Base-by-base conservation (phyloP, 1,140 invertebrate species). In the Halesus radiatus region DNA sequence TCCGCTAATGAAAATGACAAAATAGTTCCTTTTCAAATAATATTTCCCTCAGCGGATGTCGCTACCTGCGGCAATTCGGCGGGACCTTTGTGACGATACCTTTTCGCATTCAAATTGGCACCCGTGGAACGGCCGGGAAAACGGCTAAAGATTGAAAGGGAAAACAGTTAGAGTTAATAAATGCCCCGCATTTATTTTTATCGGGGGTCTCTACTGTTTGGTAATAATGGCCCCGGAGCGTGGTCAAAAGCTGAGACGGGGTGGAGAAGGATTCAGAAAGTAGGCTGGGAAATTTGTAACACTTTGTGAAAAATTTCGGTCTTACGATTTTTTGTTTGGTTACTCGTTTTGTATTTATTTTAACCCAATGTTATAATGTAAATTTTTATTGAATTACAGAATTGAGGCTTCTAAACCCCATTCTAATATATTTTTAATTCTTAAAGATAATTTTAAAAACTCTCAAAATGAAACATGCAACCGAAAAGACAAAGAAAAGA, bases 111-210 rank as follows among this genome's bases (percentile, higher is more conserved):
- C 29, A 66, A 80, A 80, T 80, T 75, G 79, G 50, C 76, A 56
- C 72, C 79, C 70, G 76, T 76, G 62, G 76, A 80, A 80, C 76
- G 66, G 76, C 79, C 73, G 60, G 79, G 64, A 80, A 80, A 29
- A 76, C 76, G 68, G 79, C 79, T 74, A 70, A 80, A 76, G 79
- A 76, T 80, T 80, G 79, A 80, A 80, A 80, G 79, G 62, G 62
- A 32, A 45, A 66, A 32, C 62, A 66, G 22, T 66, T 66, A 66
- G 62, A 66, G 62, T 66, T 66, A 66, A 66, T 66, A 66, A 66
- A 66, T 66, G 62, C 22, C 56, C 62, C 62, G 62, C 62, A 66
- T 66, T 66, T 66, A 66, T 66, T 66, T 66, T 66, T 66, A 66
- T 66, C 62, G 22, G 62, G 37, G 62, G 62, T 66, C 62, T 32